Evolutionary conservation across 2,888 invertebrate genomes (phyloP), one percentile per base, ranked within the genome.

Genomic region (Argyra leucocephala): DNA sequence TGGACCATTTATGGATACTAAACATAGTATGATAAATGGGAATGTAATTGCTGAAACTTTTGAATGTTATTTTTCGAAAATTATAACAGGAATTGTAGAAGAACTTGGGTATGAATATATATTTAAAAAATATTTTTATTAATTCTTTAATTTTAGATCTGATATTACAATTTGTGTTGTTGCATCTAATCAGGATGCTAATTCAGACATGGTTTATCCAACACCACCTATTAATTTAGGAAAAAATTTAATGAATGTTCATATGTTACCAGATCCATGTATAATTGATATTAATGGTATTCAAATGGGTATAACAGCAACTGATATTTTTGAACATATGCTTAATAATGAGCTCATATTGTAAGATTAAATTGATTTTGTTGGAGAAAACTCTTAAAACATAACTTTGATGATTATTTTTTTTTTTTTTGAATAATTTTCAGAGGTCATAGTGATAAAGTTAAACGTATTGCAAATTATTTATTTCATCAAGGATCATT

Each of bases 1-100:
- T 15, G 96, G 96, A 0, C 95, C 96, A 0, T 91, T 95, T 76
- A 76, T 95, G 64, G 93, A 94, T 73, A 81, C 82, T 12, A 84
- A 84, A 23, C 88, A 90, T 76, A 78, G 83, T 18, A 81, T 84
- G 66, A 81, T 90, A n/a, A 80, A 76, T 58, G 84, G 86, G 66
- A 83, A 84, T 66, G 77, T 81, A 0, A 80, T 90, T 71, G 84
- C 84, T 0, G 86, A 87, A 71, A 85, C 88, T 0, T 92, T 85
- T 76, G 88, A 89, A 65, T 83, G 86, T 1, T 84, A 89, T 72
- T 94, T 94, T 75, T 86, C 89, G 66, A 86, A 85, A 73, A 81
- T 90, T 68, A 76, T 93, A 22, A 82, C 84, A 37, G 85, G 83
- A 66, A 80, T 90, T 70, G 84, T 88, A 78, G 83, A 83, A 24